Base-by-base conservation (phyloP, 2,113 vertebrate species). In the Heterochromis multidens region DNA sequence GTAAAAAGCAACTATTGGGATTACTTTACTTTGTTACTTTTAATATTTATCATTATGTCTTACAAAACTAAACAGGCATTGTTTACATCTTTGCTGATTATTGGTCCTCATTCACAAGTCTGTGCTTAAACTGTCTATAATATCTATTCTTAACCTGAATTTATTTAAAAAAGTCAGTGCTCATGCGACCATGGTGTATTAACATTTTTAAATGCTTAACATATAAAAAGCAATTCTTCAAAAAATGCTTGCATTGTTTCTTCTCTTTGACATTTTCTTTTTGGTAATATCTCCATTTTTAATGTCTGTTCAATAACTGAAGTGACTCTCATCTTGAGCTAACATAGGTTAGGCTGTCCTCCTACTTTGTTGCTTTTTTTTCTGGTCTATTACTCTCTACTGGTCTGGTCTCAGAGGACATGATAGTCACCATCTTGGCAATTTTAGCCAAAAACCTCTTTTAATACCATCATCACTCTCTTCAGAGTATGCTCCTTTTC, bases 381-480 rank as follows among this genome's bases (percentile, higher is more conserved):
- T 3, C 27, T 21, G 67, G 19, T 52, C 67, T 74, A 46, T 52
- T 74, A n/a, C 31, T 74, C 6, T 54, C 27, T 74, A 31, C 17
- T 21, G 16, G 43, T 46, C 40, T 29, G 65, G 40, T 46, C 40
- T 70, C 65, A 10, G 40, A 8, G 40, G 40, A 70, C 40, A 46
- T 46, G 9, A 72, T 52, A 31, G 29, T 52, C 6, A 14, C 46
- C 27, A 52, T 54, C 0, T 74, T 52, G 27, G 70, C 17, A 54
- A 54, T 54, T 74, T 74, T 74, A 74, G 17, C 70, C 70, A 74
- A 74, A 11, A 74, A 72, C 3, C 7, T 52, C 49, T 52, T 72
- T 72, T 49, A 6, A 52, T 8, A 31, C 43, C 17, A 72, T 21
- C 67, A 52, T 52, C 43, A 21, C 3, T 31, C 29, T 7, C 0